These are phyloP conservation scores for Drosophila parabipectinata DNA, from an alignment of 1,140 invertebrate species.

Conservation along the genomic window DNA sequence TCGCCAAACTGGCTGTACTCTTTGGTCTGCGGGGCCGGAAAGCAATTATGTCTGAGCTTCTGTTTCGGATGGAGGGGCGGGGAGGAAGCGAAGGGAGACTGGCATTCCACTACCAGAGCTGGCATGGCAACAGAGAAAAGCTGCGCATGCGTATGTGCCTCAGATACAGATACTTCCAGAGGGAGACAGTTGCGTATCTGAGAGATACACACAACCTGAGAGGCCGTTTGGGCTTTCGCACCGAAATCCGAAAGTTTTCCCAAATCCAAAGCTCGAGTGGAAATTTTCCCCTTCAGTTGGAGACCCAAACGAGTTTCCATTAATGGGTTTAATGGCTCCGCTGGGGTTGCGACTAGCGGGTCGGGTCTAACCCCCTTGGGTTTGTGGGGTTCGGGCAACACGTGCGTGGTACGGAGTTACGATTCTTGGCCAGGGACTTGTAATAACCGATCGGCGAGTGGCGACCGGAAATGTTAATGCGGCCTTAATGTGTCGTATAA, in stretches of 20 bases:
- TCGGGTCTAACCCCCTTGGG: slow-evolving; percentile 23
- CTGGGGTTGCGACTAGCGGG: slow-evolving; percentile 13
- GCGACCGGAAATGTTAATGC: slow-evolving; percentile 66
- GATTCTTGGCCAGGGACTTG: slow-evolving; percentile 18
- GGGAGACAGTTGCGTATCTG: background rate
- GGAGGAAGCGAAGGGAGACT: background rate
- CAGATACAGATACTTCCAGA: background rate
- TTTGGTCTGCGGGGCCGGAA: too few species aligned
- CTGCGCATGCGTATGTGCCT: slow-evolving; percentile 25
- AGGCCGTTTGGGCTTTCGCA: too few species aligned
- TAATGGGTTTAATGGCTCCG: slow-evolving; percentile 56
- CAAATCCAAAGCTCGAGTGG: slow-evolving; percentile 10
- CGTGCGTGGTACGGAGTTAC: slow-evolving; percentile 18
- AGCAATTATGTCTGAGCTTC: background rate
- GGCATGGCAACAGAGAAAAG: background rate
- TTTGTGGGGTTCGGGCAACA: background rate
- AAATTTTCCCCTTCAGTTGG: slow-evolving; percentile 19
- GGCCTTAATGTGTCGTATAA: slow-evolving; percentile 63
- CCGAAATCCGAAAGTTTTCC: slow-evolving; percentile 22
- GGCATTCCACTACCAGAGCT: background rate
- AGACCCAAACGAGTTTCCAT: slow-evolving; percentile 50
- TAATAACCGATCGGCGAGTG: slow-evolving; percentile 35
- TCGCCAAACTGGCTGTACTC: slow-evolving; percentile 3
- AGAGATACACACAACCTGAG: background rate
- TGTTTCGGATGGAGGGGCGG: background rate